Percentiles rank a stretch among this genome's conserved stretches.
Evolutionary conservation across 2,888 invertebrate species (phyloP).

Genomic region (Euplexia lucipara): DNA sequence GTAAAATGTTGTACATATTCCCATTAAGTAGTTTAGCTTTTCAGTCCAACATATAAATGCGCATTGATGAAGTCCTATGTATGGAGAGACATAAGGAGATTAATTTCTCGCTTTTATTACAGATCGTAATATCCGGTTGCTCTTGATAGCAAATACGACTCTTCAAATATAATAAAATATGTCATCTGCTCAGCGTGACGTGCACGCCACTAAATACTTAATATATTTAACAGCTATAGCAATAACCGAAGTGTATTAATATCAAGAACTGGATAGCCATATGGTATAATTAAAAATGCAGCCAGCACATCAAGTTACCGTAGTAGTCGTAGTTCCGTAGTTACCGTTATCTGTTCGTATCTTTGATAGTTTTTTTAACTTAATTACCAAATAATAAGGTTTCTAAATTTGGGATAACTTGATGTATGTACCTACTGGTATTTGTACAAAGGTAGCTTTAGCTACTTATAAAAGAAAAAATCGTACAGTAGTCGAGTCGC

Average conservation of each 20-base stretch:
- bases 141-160: slow-evolving; percentile 67
- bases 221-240: slow-evolving; percentile 47
- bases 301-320: too few relatives aligned
- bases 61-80: slow-evolving; percentile 29
- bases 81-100: slow-evolving; percentile 57
- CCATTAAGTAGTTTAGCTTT: slow-evolving; percentile 3
- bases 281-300: background rate
- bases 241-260: slow-evolving; percentile 43
- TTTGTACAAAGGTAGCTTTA: too few relatives aligned
- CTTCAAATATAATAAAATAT: slow-evolving; percentile 76
- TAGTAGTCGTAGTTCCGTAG: too few relatives aligned
- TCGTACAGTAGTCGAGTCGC: too few relatives aligned
- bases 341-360: too few relatives aligned
- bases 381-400: too few relatives aligned
- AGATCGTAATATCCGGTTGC: slow-evolving; percentile 74
- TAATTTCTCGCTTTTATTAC: slow-evolving; percentile 73
- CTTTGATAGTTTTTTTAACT: too few relatives aligned
- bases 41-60: background rate
- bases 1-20: background rate
- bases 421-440: too few relatives aligned
- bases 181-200: slow-evolving; percentile 48
- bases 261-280: slow-evolving; percentile 1
- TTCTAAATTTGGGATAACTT: too few relatives aligned
- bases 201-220: slow-evolving; percentile 38
- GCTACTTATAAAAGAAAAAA: too few relatives aligned